Evolutionary conservation across 2,888 invertebrate species (phyloP).

Genomic region (Euzophera pinguis): DNA sequence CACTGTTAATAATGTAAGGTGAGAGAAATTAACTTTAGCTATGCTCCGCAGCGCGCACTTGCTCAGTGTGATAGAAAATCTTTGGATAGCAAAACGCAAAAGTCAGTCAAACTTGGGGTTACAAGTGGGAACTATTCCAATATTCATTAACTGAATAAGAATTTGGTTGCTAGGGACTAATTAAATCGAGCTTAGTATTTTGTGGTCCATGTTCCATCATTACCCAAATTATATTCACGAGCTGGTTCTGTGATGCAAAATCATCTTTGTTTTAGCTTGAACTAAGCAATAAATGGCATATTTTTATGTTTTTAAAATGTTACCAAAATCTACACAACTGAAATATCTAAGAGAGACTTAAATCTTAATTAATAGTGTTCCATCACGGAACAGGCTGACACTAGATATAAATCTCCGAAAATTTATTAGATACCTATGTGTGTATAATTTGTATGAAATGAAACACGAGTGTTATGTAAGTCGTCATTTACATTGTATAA

Average conservation of each 20-base stretch:
- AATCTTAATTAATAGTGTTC: neutral
- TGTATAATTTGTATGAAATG: constrained; percentile 9
- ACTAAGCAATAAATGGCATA: too few relatives aligned
- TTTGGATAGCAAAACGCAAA: too few relatives aligned
- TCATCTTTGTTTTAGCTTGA: neutral
- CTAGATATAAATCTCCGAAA: neutral
- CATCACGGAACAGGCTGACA: neutral
- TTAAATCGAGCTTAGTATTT: constrained; percentile 1
- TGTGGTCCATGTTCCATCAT: neutral
- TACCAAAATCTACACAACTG: too few relatives aligned
- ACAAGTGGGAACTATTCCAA: too few relatives aligned
- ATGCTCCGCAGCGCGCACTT: too few relatives aligned
- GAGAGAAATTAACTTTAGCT: too few relatives aligned
- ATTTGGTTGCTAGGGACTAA: constrained; percentile 6
- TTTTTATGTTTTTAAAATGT: too few relatives aligned
- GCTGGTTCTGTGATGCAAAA: neutral
- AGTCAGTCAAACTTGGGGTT: too few relatives aligned
- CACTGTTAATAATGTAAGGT: too few relatives aligned
- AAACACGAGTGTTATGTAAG: constrained; percentile 7
- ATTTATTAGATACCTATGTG: neutral
- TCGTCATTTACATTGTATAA: constrained; percentile 4
- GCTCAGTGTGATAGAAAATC: too few relatives aligned
- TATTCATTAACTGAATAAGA: neutral
- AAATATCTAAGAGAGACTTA: too few relatives aligned
- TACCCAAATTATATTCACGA: neutral